Evolutionary conservation across 2,888 invertebrate species (phyloP).

Genomic region (Ochropleura plecta): DNA sequence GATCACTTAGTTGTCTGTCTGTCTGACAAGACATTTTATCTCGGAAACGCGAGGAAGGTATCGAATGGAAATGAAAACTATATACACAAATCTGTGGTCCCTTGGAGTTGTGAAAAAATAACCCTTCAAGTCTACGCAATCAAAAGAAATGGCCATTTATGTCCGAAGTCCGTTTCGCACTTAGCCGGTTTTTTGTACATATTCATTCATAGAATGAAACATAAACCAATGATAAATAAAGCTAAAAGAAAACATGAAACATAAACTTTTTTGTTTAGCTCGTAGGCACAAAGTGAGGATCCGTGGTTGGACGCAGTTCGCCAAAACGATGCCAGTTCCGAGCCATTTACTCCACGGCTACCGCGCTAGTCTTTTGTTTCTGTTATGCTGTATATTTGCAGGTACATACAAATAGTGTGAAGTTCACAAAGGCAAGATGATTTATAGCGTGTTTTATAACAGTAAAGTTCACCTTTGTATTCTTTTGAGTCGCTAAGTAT

Average conservation of each 20-base stretch:
- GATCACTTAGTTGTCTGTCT: too few species aligned
- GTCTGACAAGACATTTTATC: too few species aligned
- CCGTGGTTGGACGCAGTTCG: conserved; percentile 60
- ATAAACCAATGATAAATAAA: not conserved
- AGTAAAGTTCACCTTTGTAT: conserved; percentile 41
- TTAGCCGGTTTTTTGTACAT: not conserved
- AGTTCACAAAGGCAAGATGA: conserved; percentile 54
- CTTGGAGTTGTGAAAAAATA: too few species aligned
- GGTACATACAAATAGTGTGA: conserved; percentile 49
- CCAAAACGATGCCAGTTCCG: conserved; percentile 75
- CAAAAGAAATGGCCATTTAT: too few species aligned
- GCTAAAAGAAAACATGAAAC: not conserved
- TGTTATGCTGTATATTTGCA: conserved; percentile 56
- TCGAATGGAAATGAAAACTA: too few species aligned
- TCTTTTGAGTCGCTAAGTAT: conserved; percentile 11
- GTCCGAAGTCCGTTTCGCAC: too few species aligned
- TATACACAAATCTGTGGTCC: too few species aligned
- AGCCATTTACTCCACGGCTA: conserved; percentile 75
- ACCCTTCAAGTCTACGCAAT: too few species aligned
- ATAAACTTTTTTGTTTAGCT: conserved; percentile 25
- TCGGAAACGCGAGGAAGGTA: too few species aligned
- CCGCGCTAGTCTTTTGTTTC: conserved; percentile 70
- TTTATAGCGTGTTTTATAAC: conserved; percentile 43
- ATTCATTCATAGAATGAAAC: not conserved
- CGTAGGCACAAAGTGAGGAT: conserved; percentile 41